Conservation (phyloP, 1,140 invertebrate species). For the Piezodorus guildinii region DNA sequence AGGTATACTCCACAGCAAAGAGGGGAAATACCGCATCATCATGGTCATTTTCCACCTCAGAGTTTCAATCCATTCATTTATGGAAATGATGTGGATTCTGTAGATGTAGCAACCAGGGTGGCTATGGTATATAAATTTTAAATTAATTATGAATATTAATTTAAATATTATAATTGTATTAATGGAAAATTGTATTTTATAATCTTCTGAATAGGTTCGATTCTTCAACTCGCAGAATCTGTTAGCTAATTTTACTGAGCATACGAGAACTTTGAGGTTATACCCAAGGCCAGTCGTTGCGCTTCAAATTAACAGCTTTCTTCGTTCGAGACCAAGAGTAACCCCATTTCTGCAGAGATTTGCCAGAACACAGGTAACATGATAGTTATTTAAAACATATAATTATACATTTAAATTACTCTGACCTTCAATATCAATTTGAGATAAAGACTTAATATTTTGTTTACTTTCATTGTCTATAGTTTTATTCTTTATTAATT, state of each 20-base stretch:
- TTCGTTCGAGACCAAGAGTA: constrained; percentile 78
- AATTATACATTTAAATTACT: too few relatives aligned
- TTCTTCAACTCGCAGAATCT: constrained; percentile 98
- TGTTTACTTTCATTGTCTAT: too few relatives aligned
- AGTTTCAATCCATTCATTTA: constrained; percentile 69
- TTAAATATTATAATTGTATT: too few relatives aligned
- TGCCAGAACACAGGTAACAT: constrained; percentile 68
- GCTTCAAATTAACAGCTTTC: constrained; percentile 96
- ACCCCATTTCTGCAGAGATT: constrained; percentile 84
- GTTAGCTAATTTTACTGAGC: constrained; percentile 93
- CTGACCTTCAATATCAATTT: too few relatives aligned
- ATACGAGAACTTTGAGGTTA: constrained; percentile 87
- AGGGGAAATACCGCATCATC: constrained; percentile 7
- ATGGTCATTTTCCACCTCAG: constrained; percentile 19
- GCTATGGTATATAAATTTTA: constrained; percentile 65
- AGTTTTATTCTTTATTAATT: too few relatives aligned
- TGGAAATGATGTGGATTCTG: constrained; percentile 93
- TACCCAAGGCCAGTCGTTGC: constrained; percentile 97
- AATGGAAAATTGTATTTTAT: not conserved
- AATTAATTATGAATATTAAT: too few relatives aligned
- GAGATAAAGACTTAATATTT: too few relatives aligned
- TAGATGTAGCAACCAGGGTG: constrained; percentile 95
- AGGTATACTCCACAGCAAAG: constrained; percentile 21
- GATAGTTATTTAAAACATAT: too few relatives aligned
- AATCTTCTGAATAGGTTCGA: constrained; percentile 49